A percentile compares a stretch with the other conserved stretches of the same genome.
phyloP scores from a whole-genome alignment of 2,113 vertebrate genomes.

The Mugil cephalus region DNA sequence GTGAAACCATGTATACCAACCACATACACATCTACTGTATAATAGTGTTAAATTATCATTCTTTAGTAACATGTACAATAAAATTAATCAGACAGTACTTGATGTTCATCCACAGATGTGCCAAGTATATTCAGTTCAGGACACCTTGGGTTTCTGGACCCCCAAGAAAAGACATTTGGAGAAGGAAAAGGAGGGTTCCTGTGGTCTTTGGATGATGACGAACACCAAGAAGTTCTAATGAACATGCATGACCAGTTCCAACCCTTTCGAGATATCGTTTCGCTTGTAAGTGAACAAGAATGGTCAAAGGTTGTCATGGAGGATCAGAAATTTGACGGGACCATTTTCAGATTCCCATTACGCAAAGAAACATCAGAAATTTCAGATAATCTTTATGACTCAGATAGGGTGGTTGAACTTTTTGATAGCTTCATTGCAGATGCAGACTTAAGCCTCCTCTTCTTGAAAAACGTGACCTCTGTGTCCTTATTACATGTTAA shows the following conservation, averaged over 20 bases:
- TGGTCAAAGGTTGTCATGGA: constrained; percentile 71
- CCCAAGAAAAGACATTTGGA: constrained; percentile 83
- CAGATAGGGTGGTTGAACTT: constrained; percentile 79
- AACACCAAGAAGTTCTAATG: constrained; percentile 71
- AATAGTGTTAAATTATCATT: background rate
- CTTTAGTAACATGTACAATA: background rate
- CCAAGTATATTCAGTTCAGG: constrained; percentile 86
- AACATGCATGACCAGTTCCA: constrained; percentile 83
- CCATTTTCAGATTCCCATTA: constrained; percentile 88
- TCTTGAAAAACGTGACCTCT: constrained; percentile 82
- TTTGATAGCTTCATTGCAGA: constrained; percentile 87
- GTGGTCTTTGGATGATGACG: constrained; percentile 82
- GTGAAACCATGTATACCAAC: constrained; percentile 61
- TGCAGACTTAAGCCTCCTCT: constrained; percentile 87
- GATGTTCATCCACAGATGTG: constrained; percentile 79
- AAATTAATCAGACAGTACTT: background rate
- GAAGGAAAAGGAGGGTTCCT: constrained; percentile 75
- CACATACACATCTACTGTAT: too few species aligned
- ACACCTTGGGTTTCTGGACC: constrained; percentile 86
- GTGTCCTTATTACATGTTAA: constrained; percentile 79
- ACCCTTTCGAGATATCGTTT: constrained; percentile 84
- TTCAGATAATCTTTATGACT: constrained; percentile 83
- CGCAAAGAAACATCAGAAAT: constrained; percentile 81
- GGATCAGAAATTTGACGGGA: constrained; percentile 82
- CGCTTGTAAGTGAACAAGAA: constrained; percentile 57